phyloP scores from a whole-genome alignment of 2,888 invertebrate species.

The Caenorhabditis sinica region DNA sequence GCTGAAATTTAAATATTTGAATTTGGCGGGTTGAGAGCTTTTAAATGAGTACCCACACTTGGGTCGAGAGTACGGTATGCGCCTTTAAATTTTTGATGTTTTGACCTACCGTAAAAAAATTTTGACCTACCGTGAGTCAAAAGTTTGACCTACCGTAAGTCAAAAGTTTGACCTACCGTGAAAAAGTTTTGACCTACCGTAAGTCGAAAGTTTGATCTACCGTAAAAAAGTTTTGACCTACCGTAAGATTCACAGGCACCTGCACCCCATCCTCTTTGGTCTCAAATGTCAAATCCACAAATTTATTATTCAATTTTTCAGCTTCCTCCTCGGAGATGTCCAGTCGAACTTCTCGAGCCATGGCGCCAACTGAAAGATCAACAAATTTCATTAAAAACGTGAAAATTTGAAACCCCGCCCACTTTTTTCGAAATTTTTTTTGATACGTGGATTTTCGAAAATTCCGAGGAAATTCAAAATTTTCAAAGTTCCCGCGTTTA shows the following conservation, averaged over 20 bases:
- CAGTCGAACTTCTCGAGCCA: slow-evolving; percentile 61
- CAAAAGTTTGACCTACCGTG: no score
- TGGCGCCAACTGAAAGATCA: slow-evolving; percentile 54
- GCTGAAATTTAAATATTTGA: slow-evolving; percentile 29
- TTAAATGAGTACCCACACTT: background rate
- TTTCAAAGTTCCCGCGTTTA: background rate
- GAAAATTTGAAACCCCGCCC: background rate
- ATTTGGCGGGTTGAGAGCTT: background rate
- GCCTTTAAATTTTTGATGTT: no score
- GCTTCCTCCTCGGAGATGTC: slow-evolving; percentile 48
- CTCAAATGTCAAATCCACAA: slow-evolving; percentile 55
- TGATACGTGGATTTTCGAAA: background rate
- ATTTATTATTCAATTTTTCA: slow-evolving; percentile 44
- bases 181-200: slow-evolving; percentile 25
- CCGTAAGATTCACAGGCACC: slow-evolving; percentile 42
- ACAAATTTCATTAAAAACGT: background rate
- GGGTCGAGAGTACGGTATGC: background rate
- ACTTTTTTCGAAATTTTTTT: background rate
- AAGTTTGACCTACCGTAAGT: slow-evolving; percentile 32
- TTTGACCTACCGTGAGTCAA: no score
- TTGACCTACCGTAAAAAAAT: no score
- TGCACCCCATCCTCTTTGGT: slow-evolving; percentile 47
- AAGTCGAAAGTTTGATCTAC: slow-evolving; percentile 5
- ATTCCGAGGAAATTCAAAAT: background rate
- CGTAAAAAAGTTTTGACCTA: slow-evolving; percentile 14